A percentile compares a stretch with the other conserved stretches of the same genome.
These are phyloP conservation scores for Chiloscyllium plagiosum DNA, from an alignment of 2,113 vertebrate genomes.

Conservation along the genomic window DNA sequence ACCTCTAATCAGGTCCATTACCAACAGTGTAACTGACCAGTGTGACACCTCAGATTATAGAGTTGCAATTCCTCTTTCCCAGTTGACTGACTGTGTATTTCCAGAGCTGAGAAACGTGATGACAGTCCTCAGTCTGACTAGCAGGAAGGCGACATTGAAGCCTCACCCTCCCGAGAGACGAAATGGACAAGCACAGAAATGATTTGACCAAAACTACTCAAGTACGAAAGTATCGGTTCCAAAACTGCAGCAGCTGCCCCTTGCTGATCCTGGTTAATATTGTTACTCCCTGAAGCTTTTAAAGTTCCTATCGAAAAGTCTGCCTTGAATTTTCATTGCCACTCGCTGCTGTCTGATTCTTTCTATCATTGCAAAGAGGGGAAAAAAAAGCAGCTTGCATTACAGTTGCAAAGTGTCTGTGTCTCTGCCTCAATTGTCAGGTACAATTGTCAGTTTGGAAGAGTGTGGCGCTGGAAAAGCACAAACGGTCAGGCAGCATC, in stretches of 20 bases:
- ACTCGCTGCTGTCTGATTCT: neutral
- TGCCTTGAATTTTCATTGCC: neutral
- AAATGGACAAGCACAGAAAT: neutral
- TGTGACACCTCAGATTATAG: neutral
- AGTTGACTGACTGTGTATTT: neutral
- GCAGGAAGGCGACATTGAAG: neutral
- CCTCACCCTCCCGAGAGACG: neutral
- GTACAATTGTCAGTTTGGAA: neutral
- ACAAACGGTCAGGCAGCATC: no score
- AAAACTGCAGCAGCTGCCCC: neutral
- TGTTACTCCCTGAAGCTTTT: neutral
- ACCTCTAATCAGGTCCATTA: neutral
- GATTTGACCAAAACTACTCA: neutral
- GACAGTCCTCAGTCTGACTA: neutral
- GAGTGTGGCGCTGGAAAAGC: no score
- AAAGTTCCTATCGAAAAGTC: neutral
- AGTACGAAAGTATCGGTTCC: neutral
- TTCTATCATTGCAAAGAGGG: neutral
- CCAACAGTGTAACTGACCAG: neutral
- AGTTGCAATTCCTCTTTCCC: neutral
- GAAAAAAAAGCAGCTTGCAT: neutral
- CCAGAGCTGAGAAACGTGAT: neutral
- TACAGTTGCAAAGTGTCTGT: neutral
- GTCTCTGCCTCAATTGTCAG: neutral
- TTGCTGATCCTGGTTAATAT: neutral